Evolutionary conservation across 2,113 vertebrate species (phyloP).

Genomic region (Chloropsis cyanopogon): DNA sequence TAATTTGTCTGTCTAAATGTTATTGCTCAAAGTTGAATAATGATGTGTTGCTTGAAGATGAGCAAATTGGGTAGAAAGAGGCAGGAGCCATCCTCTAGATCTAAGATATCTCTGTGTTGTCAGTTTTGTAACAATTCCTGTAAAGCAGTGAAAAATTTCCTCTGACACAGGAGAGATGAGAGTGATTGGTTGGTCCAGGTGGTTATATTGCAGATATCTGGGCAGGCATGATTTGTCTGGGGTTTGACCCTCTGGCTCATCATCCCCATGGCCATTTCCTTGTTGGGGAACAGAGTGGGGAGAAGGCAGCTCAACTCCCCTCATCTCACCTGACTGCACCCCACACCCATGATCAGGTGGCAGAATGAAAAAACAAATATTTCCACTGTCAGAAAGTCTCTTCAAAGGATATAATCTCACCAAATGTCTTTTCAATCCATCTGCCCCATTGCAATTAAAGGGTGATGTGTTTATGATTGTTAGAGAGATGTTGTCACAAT

Average conservation of each 20-base stretch:
- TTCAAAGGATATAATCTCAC: neutral
- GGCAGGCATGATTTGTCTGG: neutral
- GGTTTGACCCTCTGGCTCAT: neutral
- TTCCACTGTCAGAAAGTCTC: neutral
- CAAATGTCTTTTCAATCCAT: neutral
- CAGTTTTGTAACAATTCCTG: neutral
- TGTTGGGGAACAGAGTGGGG: fast-evolving
- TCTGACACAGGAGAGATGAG: neutral
- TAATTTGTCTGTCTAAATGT: conserved; percentile 6
- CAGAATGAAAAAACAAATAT: neutral
- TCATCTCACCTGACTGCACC: neutral
- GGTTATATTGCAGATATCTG: neutral
- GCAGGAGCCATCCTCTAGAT: neutral
- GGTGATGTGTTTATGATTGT: neutral
- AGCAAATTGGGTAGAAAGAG: neutral
- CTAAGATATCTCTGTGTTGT: neutral
- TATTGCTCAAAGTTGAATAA: neutral
- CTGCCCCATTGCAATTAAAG: neutral
- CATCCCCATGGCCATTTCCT: fast-evolving
- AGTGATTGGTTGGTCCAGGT: neutral
- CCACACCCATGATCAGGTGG: neutral
- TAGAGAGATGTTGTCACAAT: neutral
- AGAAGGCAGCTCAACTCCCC: fast-evolving
- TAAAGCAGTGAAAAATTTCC: neutral
- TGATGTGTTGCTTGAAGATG: neutral